A percentile compares a stretch with the other conserved stretches of the same genome.
phyloP scores from a whole-genome alignment of 2,113 vertebrate genomes.

The Chauna torquata region DNA sequence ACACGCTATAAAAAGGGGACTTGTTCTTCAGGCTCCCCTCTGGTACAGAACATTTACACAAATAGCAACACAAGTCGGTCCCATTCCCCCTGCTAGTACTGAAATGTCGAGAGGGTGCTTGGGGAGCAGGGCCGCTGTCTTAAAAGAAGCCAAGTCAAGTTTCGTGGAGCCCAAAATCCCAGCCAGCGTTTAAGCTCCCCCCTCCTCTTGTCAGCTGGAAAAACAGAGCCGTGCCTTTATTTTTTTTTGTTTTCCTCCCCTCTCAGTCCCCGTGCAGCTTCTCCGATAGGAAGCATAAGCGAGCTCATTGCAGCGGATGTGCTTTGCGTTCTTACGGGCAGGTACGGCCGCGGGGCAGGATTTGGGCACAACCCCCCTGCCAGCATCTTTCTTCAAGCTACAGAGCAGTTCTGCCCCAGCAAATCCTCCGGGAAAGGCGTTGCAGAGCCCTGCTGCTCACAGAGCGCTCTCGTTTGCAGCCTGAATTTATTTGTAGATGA shows the following conservation, averaged over 20 bases:
- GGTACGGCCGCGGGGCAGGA: accelerated
- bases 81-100: not conserved
- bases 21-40: slow-evolving; percentile 67
- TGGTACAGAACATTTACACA: not conserved
- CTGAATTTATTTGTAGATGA: slow-evolving; percentile 51
- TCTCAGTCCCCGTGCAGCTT: not conserved
- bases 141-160: not conserved
- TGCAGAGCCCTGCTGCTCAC: slow-evolving; percentile 24
- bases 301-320: not conserved
- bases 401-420: slow-evolving; percentile 42
- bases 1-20: slow-evolving; percentile 42
- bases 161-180: slow-evolving; percentile 10
- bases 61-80: slow-evolving; percentile 42
- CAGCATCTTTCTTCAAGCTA: slow-evolving; percentile 50
- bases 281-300: not conserved
- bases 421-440: slow-evolving; percentile 15
- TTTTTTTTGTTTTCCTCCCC: not conserved
- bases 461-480: slow-evolving; percentile 47
- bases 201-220: slow-evolving; percentile 4
- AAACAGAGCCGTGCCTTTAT: not conserved
- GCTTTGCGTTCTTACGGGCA: accelerated
- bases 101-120: not conserved
- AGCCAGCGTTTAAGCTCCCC: not conserved
- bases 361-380: not conserved
- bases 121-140: not conserved